These are phyloP conservation scores for Siniperca knerii DNA, from an alignment of 2,113 vertebrate genomes.

Conservation along the genomic window DNA sequence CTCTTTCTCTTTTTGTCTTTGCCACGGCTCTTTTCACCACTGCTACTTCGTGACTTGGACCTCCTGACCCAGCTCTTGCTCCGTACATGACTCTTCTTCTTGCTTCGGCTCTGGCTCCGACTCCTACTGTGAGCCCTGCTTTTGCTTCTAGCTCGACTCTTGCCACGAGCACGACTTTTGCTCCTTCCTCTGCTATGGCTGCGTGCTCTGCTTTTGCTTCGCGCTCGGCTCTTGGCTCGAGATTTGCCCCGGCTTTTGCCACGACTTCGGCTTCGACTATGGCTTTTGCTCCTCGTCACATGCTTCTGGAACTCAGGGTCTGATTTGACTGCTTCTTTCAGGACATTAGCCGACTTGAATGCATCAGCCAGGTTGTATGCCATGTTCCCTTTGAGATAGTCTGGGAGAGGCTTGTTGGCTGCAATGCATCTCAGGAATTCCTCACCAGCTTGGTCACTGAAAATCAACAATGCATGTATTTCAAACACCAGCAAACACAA, in stretches of 20 bases:
- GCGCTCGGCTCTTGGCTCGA: constrained; percentile 33
- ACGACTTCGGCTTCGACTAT: constrained; percentile 44
- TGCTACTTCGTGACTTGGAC: constrained; percentile 67
- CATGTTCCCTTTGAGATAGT: constrained; percentile 79
- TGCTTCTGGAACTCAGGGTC: constrained; percentile 60
- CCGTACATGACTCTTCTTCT: constrained; percentile 38
- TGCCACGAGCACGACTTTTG: constrained; percentile 56
- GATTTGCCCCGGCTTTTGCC: constrained; percentile 41
- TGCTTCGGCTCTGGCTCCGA: constrained; percentile 43
- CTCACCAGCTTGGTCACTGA: constrained; percentile 81
- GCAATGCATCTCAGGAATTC: constrained; percentile 83
- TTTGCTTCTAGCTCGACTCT: constrained; percentile 62
- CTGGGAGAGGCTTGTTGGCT: constrained; percentile 78
- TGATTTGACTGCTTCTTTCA: constrained; percentile 65
- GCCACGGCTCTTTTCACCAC: constrained; percentile 42
- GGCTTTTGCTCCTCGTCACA: constrained; percentile 71
- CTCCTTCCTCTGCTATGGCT: constrained; percentile 69
- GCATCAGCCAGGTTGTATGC: constrained; percentile 73
- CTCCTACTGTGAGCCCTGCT: constrained; percentile 65
- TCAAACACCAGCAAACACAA: constrained; percentile 4
- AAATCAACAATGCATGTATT: constrained; percentile 24
- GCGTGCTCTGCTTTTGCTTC: constrained; percentile 56
- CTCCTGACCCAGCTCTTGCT: constrained; percentile 77
- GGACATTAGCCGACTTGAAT: constrained; percentile 62
- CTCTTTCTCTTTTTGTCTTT: constrained; percentile 53